Evolutionary conservation across 1,140 invertebrate species (phyloP).

Genomic region (Hetaerina americana): DNA sequence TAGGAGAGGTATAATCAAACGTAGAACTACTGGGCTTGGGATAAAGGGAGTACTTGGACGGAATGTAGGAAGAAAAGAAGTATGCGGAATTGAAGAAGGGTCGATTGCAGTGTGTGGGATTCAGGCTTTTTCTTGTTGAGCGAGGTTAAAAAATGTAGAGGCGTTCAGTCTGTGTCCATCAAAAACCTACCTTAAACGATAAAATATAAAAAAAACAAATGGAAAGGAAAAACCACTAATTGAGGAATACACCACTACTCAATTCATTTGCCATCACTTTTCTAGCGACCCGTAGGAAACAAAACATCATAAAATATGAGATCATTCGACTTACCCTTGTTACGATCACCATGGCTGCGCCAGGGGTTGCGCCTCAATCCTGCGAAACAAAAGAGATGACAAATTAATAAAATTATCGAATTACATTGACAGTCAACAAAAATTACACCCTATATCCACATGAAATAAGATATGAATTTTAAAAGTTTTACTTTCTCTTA

Average conservation of each 20-base stretch:
- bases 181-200: not conserved
- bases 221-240: not conserved
- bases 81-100: no score
- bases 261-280: not conserved
- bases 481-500: no score
- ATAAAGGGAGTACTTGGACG: no score
- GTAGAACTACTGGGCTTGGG: no score
- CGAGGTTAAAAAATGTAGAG: not conserved
- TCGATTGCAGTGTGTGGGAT: no score
- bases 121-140: no score
- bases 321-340: constrained; percentile 41
- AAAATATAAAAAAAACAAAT: not conserved
- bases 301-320: not conserved
- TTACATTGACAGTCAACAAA: no score
- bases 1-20: no score
- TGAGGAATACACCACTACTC: not conserved
- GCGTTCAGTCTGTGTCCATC: not conserved
- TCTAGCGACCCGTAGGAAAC: not conserved
- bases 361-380: constrained; percentile 23
- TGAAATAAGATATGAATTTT: no score
- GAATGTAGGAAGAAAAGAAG: no score
- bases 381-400: not conserved
- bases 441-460: no score
- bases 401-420: no score
- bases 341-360: constrained; percentile 52